Conservation (phyloP, 2,888 invertebrate species). For the Branchellion lobata region DNA sequence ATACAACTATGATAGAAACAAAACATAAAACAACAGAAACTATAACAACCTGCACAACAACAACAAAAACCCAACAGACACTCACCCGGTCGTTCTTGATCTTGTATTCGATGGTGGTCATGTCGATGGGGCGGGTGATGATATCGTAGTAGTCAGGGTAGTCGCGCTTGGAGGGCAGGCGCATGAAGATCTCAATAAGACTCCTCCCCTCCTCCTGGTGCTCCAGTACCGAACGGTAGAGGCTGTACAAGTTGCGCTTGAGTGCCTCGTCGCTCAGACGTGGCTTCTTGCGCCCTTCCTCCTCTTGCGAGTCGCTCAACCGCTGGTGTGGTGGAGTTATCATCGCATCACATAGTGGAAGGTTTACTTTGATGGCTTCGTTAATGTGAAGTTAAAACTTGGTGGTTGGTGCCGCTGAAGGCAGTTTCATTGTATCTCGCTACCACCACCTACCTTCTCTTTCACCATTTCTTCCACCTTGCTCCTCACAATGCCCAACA, state of each 20-base stretch:
- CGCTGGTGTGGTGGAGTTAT: not conserved
- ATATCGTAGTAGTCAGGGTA: constrained; percentile 94
- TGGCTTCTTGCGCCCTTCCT: not conserved
- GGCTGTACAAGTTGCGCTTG: not conserved
- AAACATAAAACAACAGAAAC: too few species aligned
- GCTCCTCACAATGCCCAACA: constrained; percentile 78
- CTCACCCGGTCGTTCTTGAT: constrained; percentile 72
- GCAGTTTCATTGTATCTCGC: too few species aligned
- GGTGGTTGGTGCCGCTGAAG: too few species aligned
- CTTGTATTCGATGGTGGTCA: constrained; percentile 86
- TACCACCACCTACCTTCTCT: not conserved
- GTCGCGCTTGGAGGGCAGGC: constrained; percentile 88
- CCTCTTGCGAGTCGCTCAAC: not conserved
- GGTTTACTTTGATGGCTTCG: too few species aligned
- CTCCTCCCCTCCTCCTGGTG: constrained; percentile 73
- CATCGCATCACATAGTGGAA: not conserved
- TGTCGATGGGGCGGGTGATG: constrained; percentile 88
- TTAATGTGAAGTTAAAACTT: too few species aligned
- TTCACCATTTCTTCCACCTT: constrained; percentile 64
- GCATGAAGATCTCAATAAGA: constrained; percentile 89
- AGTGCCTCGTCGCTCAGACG: constrained; percentile 12
- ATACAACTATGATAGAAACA: too few species aligned
- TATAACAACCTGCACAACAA: too few species aligned
- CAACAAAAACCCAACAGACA: too few species aligned
- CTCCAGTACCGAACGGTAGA: not conserved